Evolutionary conservation across 2,797 vertebrate genomes (phyloP).

Genomic region (Morelia viridis): DNA sequence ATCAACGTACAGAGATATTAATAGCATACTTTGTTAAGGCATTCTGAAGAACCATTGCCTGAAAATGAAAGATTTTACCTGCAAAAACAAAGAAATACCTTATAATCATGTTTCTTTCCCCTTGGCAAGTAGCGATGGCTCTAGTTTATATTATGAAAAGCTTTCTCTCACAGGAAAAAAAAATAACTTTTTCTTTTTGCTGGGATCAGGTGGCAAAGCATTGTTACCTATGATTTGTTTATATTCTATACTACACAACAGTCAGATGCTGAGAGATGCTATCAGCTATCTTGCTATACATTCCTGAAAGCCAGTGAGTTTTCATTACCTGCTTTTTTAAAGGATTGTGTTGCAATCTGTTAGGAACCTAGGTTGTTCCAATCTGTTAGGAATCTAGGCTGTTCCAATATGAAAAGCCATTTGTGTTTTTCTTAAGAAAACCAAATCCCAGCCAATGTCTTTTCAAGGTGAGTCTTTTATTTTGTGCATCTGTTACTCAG

Average conservation of each 20-base stretch:
- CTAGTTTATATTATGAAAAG: constrained; percentile 1
- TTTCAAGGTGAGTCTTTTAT: not conserved
- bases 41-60: not conserved
- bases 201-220: not conserved
- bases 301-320: not conserved
- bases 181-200: constrained; percentile 1
- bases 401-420: constrained; percentile 2
- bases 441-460: not conserved
- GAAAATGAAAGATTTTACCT: not conserved
- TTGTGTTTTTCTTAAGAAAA: constrained; percentile 2
- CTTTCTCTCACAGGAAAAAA: constrained; percentile 18
- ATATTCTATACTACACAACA: not conserved
- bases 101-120: not conserved
- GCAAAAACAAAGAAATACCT: not conserved
- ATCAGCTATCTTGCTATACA: constrained; percentile 18
- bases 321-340: not conserved
- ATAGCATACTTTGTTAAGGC: not conserved
- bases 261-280: not conserved
- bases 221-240: constrained; percentile 31
- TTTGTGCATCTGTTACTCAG: constrained; percentile 7
- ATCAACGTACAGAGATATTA: not conserved
- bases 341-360: constrained; percentile 13
- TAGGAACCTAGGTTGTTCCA: constrained; percentile 14
- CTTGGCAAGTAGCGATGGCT: constrained; percentile 18
- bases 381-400: constrained; percentile 5